These are phyloP conservation scores for Limonius californicus DNA, from an alignment of 1,140 invertebrate genomes.

Conservation along the genomic window DNA sequence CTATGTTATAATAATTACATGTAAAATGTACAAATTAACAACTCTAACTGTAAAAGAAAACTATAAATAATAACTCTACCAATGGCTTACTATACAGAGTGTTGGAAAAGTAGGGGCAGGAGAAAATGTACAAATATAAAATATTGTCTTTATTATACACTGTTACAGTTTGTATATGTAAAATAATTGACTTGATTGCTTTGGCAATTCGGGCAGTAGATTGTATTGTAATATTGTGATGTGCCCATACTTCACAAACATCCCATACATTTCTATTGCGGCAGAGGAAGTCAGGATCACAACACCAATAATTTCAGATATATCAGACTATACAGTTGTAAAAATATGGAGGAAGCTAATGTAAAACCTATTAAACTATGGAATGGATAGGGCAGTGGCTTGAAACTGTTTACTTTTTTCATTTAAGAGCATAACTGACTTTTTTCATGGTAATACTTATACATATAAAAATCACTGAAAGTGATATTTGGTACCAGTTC, in stretches of 20 bases:
- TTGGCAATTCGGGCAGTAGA: conserved; percentile 26
- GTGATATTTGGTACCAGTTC: conserved; percentile 9
- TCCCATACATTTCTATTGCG: not conserved
- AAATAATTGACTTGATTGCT: conserved; percentile 27
- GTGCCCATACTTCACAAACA: not conserved
- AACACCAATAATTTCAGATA: not conserved
- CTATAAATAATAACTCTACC: not conserved
- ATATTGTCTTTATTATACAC: conserved; percentile 25
- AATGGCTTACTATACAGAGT: not conserved
- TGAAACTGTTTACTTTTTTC: not conserved
- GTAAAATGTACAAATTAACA: not conserved
- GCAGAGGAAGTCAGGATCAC: conserved; percentile 6
- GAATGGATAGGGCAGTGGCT: conserved; percentile 28
- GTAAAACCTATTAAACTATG: conserved; percentile 15
- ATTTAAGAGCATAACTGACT: not conserved
- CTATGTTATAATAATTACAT: not conserved
- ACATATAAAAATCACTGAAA: conserved; percentile 4
- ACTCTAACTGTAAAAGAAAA: not conserved
- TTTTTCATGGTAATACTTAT: conserved; percentile 7
- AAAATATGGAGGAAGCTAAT: conserved; percentile 3
- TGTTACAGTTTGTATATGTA: conserved; percentile 21
- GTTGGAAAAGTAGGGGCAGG: not conserved
- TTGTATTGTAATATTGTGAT: not conserved
- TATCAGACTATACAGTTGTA: conserved; percentile 13
- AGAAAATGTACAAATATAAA: conserved; percentile 18